Conservation (phyloP, 2,113 vertebrate species). For the Zeus faber region DNA sequence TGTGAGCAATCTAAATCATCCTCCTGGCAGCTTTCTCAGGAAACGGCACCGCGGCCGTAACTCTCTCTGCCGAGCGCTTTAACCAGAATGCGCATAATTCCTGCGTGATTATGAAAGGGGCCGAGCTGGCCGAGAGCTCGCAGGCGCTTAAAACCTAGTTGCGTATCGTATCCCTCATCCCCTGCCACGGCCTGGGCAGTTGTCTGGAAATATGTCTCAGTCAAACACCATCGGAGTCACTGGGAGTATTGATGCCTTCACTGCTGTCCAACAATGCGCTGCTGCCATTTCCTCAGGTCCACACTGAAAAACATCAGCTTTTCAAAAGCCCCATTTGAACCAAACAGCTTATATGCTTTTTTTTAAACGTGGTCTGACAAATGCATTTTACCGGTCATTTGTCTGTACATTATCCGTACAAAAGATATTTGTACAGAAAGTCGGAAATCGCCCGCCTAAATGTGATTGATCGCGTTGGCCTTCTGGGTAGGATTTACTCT, state of each 20-base stretch:
- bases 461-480: neutral
- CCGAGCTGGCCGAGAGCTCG: constrained; percentile 26
- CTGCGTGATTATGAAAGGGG: constrained; percentile 60
- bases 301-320: constrained; percentile 39
- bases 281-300: constrained; percentile 42
- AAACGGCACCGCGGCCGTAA: constrained; percentile 52
- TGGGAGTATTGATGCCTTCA: constrained; percentile 46
- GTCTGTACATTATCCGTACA: too few relatives aligned
- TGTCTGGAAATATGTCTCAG: constrained; percentile 67
- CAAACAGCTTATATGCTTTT: constrained; percentile 7
- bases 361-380: constrained; percentile 19
- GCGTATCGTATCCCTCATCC: constrained; percentile 45
- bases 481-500: too few relatives aligned
- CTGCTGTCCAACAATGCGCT: constrained; percentile 42
- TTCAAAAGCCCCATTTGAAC: neutral
- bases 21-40: constrained; percentile 53
- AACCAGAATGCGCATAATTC: constrained; percentile 59
- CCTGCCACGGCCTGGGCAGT: constrained; percentile 41
- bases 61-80: constrained; percentile 45
- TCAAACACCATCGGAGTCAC: constrained; percentile 57
- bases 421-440: too few relatives aligned
- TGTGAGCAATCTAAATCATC: constrained; percentile 69
- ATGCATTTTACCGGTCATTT: too few relatives aligned
- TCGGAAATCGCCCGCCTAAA: too few relatives aligned
- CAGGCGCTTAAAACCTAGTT: constrained; percentile 40